phyloP scores from a whole-genome alignment of 2,888 invertebrate species.

The Spisula solida region DNA sequence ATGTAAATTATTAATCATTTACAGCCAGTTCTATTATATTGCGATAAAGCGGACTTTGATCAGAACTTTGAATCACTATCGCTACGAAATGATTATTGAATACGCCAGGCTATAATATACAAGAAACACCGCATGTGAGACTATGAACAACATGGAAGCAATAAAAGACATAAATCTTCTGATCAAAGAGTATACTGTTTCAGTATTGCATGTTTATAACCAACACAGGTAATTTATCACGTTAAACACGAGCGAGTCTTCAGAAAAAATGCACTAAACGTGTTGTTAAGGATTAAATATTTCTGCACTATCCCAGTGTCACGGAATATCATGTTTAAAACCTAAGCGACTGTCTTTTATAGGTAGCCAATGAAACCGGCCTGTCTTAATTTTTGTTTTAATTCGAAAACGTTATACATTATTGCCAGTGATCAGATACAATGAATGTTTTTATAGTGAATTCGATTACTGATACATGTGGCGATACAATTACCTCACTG shows the following conservation, averaged over 20 bases:
- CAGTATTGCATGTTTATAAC: too few species aligned
- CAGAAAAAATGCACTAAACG: too few species aligned
- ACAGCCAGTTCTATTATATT: neutral
- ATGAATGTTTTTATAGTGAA: neutral
- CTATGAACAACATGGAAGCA: neutral
- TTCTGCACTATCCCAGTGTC: too few species aligned
- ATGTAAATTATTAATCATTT: neutral
- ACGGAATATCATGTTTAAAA: too few species aligned
- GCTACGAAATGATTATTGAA: neutral
- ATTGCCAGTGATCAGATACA: neutral
- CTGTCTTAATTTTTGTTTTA: neutral
- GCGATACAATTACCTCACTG: neutral
- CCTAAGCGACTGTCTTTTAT: too few species aligned
- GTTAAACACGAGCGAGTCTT: too few species aligned
- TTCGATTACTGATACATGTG: neutral
- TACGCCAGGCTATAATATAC: neutral
- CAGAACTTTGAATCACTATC: neutral
- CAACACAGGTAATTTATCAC: too few species aligned
- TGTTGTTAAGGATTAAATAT: too few species aligned
- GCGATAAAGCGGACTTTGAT: neutral
- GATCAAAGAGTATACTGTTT: too few species aligned
- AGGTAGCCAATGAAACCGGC: too few species aligned
- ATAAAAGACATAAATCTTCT: too few species aligned
- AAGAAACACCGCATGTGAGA: neutral
- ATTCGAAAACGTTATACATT: neutral